Conservation (phyloP, 2,113 vertebrate species). For the Pygoscelis antarcticus region DNA sequence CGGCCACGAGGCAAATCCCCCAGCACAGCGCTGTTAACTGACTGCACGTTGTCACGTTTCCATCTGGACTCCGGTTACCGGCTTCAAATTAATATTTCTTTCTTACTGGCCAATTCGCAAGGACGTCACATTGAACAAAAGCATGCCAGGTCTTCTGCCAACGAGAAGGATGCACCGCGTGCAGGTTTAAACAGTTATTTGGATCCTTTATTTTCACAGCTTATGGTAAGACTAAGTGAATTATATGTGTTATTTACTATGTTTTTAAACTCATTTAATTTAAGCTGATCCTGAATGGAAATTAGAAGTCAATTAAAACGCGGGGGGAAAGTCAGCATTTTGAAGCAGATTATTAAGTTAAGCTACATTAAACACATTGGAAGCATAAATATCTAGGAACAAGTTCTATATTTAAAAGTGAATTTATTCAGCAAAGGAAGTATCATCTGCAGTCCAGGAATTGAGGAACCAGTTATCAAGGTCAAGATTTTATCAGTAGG, state of each 20-base stretch:
- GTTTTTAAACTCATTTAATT: constrained; percentile 5
- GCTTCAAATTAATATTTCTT: not conserved
- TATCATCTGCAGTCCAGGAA: not conserved
- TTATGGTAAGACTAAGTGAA: not conserved
- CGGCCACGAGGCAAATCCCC: not conserved
- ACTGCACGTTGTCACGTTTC: rapidly evolving
- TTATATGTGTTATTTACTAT: constrained; percentile 27
- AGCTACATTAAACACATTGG: not conserved
- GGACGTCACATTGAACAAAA: rapidly evolving
- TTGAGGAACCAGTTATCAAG: constrained; percentile 1
- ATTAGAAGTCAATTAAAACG: constrained; percentile 38
- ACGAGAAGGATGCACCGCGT: rapidly evolving
- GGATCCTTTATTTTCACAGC: constrained; percentile 1
- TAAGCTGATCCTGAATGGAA: constrained; percentile 33
- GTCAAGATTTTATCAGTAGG: constrained; percentile 39
- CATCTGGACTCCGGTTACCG: rapidly evolving
- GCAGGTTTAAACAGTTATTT: not conserved
- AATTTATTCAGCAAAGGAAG: not conserved
- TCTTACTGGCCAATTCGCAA: not conserved
- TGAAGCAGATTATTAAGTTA: constrained; percentile 37
- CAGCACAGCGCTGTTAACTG: not conserved
- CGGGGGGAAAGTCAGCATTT: not conserved
- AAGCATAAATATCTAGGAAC: not conserved
- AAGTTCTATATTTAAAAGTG: not conserved
- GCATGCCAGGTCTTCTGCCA: rapidly evolving